Percentiles rank a stretch among this genome's conserved stretches.
phyloP scores from a whole-genome alignment of 2,797 vertebrate genomes.

The Tapirus indicus region DNA sequence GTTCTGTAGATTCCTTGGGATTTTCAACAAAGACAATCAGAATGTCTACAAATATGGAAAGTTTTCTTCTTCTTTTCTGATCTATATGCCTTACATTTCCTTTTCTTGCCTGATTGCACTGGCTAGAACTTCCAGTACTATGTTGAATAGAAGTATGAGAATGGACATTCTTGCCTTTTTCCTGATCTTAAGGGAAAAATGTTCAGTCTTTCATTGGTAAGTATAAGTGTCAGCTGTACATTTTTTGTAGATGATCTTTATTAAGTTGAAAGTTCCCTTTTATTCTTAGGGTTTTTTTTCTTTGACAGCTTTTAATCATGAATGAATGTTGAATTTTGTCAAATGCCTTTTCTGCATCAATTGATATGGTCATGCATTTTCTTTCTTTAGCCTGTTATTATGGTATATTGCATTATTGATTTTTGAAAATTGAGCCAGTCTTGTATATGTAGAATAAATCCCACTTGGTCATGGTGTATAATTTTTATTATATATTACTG shows the following conservation, averaged over 20 bases:
- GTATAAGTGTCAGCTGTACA: neutral
- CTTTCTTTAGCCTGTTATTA: neutral
- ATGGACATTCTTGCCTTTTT: neutral
- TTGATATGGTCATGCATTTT: neutral
- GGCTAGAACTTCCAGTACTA: neutral
- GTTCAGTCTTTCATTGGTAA: neutral
- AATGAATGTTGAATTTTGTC: neutral
- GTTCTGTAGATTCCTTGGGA: neutral
- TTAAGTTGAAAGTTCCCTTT: neutral
- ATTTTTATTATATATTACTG: neutral
- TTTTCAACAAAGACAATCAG: neutral
- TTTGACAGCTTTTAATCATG: neutral
- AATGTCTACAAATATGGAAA: neutral
- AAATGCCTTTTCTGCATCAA: neutral
- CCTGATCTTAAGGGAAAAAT: neutral
- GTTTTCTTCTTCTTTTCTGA: neutral
- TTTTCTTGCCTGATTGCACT: neutral
- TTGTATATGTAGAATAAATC: neutral
- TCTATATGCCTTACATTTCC: neutral
- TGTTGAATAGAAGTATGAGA: neutral
- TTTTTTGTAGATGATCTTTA: neutral
- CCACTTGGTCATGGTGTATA: neutral
- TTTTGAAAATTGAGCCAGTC: neutral
- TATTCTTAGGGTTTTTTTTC: neutral
- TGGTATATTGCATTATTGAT: neutral